Percentiles rank a stretch among this genome's conserved stretches.
phyloP scores from a whole-genome alignment of 1,140 invertebrate species.

The Drosophila baimaii region DNA sequence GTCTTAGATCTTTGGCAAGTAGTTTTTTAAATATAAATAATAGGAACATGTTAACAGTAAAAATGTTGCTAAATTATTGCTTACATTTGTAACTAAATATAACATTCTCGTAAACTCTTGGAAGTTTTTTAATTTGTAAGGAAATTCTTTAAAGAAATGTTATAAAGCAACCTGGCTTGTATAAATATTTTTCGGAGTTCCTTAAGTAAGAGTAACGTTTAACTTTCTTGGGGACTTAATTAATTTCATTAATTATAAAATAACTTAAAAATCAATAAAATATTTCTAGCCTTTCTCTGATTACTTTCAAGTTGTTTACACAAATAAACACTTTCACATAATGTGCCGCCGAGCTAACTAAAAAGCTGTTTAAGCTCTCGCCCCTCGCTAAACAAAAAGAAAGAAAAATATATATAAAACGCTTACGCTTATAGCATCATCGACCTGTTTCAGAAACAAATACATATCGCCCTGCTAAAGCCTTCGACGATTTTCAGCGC shows the following conservation, averaged over 20 bases:
- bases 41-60: background rate
- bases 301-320: constrained; percentile 14
- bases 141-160: background rate
- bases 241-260: background rate
- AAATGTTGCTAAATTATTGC: background rate
- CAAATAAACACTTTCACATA: constrained; percentile 37
- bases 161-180: background rate
- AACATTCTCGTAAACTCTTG: background rate
- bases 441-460: constrained; percentile 59
- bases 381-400: constrained; percentile 11
- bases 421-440: constrained; percentile 52
- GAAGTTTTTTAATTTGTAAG: background rate
- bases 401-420: constrained; percentile 48
- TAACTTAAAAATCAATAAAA: no score
- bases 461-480: constrained; percentile 78
- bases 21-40: background rate
- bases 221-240: background rate
- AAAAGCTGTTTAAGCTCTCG: constrained; percentile 77
- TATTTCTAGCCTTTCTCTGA: background rate
- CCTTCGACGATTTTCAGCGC: constrained; percentile 82
- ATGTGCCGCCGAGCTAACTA: constrained; percentile 16
- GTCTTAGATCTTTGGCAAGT: no score
- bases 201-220: background rate
- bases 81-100: background rate
- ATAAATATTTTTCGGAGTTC: background rate